Base-by-base conservation (phyloP, 2,797 vertebrate species). In the Lacerta bilineata region DNA sequence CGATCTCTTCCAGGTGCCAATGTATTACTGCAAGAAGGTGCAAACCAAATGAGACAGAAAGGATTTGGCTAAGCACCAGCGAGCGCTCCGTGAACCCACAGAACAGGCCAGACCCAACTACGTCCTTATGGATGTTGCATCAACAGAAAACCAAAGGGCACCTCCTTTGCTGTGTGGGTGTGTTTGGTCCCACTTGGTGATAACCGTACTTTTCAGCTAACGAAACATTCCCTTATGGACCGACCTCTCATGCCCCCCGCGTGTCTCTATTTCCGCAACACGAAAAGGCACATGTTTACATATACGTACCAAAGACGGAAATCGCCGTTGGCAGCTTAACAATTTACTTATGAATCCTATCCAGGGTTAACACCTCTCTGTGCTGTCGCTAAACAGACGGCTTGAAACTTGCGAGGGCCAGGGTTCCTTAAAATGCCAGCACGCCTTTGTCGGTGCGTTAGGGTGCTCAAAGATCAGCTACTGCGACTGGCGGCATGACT, bases 361-460 rank as follows among this genome's bases (percentile, higher is more conserved):
- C 36, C 36, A 36, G 33, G 36, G 6, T 8, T 39, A 36, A 74
- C 13, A 20, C 7, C 33, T 39, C 36, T 72, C 36, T 72, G 20
- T 64, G 61, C 72, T 93, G 87, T 91, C 89, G 11, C 87, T 88
- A 78, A 90, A 85, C 55, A 78, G 90, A 89, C 74, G 50, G 25
- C 90, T 93, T 93, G 93, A 86, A 93, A 95, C 95, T 82, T 84
- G 89, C 74, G 59, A 61, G 72, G 90, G 33, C 77, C 78, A 80
- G 89, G 72, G 71, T 83, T 90, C 89, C 88, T 93, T 95, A 91
- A 86, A 94, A 95, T 93, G 94, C 77, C 75, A 36, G 74, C 71
- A 80, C 81, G 87, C 89, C 85, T 90, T 83, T 93, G 91, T 93
- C 93, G 90, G 27, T 76, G 88, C 85, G 61, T 89, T 75, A 85